Conservation (phyloP, 2,888 invertebrate genomes). For the Mesorhabditis spiculigera region DNA sequence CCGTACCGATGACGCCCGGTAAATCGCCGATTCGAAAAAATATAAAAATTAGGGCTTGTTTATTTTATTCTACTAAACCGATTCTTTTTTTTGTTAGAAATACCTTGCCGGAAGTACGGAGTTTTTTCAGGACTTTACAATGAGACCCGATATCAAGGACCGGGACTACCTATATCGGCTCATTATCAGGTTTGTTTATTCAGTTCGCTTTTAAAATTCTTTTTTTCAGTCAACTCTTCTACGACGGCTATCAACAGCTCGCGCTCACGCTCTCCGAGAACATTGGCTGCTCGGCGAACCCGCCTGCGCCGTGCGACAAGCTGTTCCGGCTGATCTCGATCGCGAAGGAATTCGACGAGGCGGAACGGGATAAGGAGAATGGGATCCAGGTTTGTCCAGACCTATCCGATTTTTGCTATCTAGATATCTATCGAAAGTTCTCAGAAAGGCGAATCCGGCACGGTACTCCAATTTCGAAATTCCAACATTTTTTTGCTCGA, state of each 20-base stretch:
- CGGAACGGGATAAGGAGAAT: slow-evolving; percentile 37
- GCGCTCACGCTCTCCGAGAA: slow-evolving; percentile 79
- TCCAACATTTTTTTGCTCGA: neutral
- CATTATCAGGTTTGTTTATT: slow-evolving; percentile 76
- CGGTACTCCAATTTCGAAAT: no score
- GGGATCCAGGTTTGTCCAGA: slow-evolving; percentile 18
- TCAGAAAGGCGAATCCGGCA: no score
- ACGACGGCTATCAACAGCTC: slow-evolving; percentile 91
- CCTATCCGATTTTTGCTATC: no score
- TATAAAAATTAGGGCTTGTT: neutral
- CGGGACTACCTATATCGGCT: slow-evolving; percentile 83
- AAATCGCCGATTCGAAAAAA: neutral
- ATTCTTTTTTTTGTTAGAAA: neutral
- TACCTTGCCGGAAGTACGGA: neutral
- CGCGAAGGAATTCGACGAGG: slow-evolving; percentile 55
- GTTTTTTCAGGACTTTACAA: slow-evolving; percentile 8
- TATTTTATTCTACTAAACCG: neutral
- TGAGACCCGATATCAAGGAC: slow-evolving; percentile 72
- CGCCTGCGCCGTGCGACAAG: slow-evolving; percentile 91
- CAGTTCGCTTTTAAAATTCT: neutral
- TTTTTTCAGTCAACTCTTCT: slow-evolving; percentile 82
- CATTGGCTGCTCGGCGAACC: slow-evolving; percentile 80
- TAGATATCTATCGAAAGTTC: no score
- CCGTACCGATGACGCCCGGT: no score
- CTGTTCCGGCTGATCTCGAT: slow-evolving; percentile 68